Evolutionary conservation across 2,113 vertebrate species (phyloP), one percentile per base, ranked within the genome.

Genomic region (Corvus hawaiiensis): DNA sequence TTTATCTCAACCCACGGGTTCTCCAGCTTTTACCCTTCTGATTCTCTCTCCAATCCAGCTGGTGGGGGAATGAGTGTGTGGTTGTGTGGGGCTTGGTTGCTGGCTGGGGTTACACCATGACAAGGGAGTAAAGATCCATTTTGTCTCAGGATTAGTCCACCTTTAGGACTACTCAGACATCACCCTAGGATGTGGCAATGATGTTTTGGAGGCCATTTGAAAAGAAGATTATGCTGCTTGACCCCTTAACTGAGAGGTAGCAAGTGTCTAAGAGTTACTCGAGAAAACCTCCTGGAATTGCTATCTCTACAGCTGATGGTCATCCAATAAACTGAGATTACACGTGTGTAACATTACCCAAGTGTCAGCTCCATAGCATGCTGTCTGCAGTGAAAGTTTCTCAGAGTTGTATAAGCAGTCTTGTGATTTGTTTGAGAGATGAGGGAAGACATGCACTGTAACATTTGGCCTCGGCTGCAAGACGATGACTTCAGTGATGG

Each of bases 261-360:
- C n/a, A 48, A 87, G 69, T 77, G 72, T 87, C 87, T 93, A 92
- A 91, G 85, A 62, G 75, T 44, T 72, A 67, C 33, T 80, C 61
- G 89, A 93, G 74, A 62, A 74, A 94, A 96, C 41, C 78, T 95
- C 85, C 81, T 95, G 87, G 49, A 88, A 85, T 79, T 88, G 85
- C 87, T 94, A 82, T 96, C 96, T 92, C 56, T 80, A 74, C 93
- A 94, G 69, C 77, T 85, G 84, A 63, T n/a, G 32, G 85, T 94
- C 91, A 88, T 95, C 81, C 52, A 76, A 74, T 74, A 87, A 96
- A 88, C 92, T 86, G 68, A 78, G 69, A 78, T 76, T 86, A 68
- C 55, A 52, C 20, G 16, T 66, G 37, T 87, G 77, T 74, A 89
- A 74, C 21, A 15, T 82, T 71, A 71, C 69, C 7, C 7, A 51